phyloP scores from a whole-genome alignment of 2,113 vertebrate genomes.

The Parus major region DNA sequence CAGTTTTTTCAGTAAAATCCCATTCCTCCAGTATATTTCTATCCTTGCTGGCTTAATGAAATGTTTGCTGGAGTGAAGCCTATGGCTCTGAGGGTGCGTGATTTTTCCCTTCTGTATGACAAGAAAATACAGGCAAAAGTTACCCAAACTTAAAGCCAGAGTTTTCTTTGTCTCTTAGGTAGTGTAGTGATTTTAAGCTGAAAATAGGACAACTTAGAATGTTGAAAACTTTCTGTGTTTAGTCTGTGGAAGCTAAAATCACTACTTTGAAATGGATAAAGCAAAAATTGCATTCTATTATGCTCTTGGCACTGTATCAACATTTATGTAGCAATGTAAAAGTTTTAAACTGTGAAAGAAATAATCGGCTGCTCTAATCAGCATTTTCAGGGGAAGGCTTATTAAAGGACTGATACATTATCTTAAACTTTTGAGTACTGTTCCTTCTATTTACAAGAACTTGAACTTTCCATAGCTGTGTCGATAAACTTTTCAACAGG shows the following conservation, averaged over 20 bases:
- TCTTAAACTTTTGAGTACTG: slow-evolving; percentile 27
- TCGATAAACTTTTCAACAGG: slow-evolving; percentile 65
- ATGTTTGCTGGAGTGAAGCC: not conserved
- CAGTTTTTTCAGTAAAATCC: not conserved
- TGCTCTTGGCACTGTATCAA: not conserved
- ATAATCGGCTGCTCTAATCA: slow-evolving; percentile 23
- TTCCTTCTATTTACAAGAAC: slow-evolving; percentile 45
- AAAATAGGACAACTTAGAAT: not conserved
- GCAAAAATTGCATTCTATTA: not conserved
- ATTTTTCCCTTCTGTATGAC: not conserved
- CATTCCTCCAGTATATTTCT: fast-evolving
- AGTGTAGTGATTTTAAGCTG: not conserved
- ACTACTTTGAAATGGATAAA: not conserved
- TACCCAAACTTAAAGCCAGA: not conserved
- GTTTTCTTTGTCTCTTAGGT: not conserved
- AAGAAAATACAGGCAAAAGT: not conserved
- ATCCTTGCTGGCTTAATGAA: not conserved
- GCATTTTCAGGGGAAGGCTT: not conserved
- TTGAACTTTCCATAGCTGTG: slow-evolving; percentile 39
- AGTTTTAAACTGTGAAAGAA: slow-evolving; percentile 40
- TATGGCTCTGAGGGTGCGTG: not conserved
- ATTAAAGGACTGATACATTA: slow-evolving; percentile 59
- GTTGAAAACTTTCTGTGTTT: not conserved
- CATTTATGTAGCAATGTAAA: not conserved
- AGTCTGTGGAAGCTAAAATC: not conserved